phyloP scores from a whole-genome alignment of 2,113 vertebrate species.

The Alectura lathami region DNA sequence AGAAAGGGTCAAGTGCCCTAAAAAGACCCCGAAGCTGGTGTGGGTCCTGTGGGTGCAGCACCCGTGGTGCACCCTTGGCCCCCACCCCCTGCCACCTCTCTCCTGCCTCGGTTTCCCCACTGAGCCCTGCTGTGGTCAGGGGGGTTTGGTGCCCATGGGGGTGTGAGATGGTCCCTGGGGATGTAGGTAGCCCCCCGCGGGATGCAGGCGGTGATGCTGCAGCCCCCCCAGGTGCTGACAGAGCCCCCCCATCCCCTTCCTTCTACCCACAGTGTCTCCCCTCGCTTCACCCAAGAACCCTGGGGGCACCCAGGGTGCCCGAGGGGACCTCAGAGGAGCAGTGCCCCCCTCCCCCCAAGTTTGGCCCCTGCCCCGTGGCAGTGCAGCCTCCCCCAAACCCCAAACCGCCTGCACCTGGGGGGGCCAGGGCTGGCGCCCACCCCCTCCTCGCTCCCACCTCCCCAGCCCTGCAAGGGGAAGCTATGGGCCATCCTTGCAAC shows the following conservation, averaged over 20 bases:
- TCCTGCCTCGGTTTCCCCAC: background rate
- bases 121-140: rapidly evolving
- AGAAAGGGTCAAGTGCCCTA: rapidly evolving
- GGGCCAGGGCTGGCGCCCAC: background rate
- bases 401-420: background rate
- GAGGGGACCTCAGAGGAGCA: background rate
- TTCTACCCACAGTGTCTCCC: background rate
- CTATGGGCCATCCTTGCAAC: background rate
- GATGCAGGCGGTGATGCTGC: background rate
- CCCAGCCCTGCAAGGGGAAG: background rate
- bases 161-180: background rate
- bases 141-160: too few species aligned
- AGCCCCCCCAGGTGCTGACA: background rate
- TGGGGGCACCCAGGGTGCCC: background rate
- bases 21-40: rapidly evolving
- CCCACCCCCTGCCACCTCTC: background rate
- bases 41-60: background rate
- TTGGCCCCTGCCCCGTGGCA: background rate
- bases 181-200: too few species aligned
- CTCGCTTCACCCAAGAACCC: background rate
- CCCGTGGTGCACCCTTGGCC: too few species aligned
- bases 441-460: background rate
- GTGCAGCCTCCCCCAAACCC: background rate
- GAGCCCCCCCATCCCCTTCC: background rate
- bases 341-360: too few species aligned